Percentiles rank a stretch among this genome's conserved stretches.
These are phyloP conservation scores for Lepidurus apus DNA, from an alignment of 1,140 invertebrate genomes.

Conservation along the genomic window DNA sequence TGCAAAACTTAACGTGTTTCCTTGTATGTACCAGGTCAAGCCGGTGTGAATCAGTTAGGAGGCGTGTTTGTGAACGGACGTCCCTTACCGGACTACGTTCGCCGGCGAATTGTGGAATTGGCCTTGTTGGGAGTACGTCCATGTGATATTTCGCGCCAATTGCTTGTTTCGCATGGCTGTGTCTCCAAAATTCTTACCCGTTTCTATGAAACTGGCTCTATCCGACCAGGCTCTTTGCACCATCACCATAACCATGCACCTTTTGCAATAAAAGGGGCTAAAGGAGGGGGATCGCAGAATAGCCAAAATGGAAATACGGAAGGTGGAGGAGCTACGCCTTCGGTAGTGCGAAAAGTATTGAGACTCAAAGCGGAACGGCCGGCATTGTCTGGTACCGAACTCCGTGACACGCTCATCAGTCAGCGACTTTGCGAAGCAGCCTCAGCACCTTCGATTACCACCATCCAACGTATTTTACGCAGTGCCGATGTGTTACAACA, in stretches of 20 bases:
- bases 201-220: conserved; percentile 91
- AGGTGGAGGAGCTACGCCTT: conserved; percentile 80
- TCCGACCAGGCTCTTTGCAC: conserved; percentile 78
- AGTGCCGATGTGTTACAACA: conserved; percentile 53
- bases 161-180: conserved; percentile 90
- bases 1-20: too few relatives aligned
- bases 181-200: conserved; percentile 96
- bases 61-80: conserved; percentile 94
- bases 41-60: conserved; percentile 91
- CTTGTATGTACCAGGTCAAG: conserved; percentile 63
- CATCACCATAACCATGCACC: conserved; percentile 30
- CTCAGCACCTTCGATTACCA: conserved; percentile 69
- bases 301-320: conserved; percentile 34
- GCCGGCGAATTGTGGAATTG: conserved; percentile 86
- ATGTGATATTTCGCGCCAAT: conserved; percentile 90
- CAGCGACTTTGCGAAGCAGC: conserved; percentile 70
- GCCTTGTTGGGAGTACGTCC: conserved; percentile 81
- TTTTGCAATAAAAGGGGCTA: conserved; percentile 1
- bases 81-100: conserved; percentile 87
- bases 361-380: conserved; percentile 86
- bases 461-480: conserved; percentile 87
- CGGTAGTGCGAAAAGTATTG: conserved; percentile 85
- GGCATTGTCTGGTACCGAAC: conserved; percentile 90
- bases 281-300: not conserved
- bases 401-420: conserved; percentile 73